Conservation (phyloP, 2,797 vertebrate genomes). For the Neosilurus mollespiculum region DNA sequence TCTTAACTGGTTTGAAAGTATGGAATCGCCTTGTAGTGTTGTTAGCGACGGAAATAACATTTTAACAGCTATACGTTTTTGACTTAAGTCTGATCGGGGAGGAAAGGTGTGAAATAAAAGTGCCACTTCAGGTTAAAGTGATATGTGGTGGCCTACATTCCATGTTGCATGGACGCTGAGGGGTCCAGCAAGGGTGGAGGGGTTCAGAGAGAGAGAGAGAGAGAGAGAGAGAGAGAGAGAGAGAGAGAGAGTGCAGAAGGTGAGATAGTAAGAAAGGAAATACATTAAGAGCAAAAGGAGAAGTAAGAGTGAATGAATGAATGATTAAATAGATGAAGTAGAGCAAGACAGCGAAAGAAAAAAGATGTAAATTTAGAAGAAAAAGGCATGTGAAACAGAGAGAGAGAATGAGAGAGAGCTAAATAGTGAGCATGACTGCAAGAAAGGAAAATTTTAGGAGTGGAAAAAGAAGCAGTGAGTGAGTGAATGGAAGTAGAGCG, state of each 20-base stretch:
- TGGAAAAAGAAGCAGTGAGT: not conserved
- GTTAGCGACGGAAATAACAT: slow-evolving; percentile 13
- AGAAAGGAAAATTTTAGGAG: not conserved
- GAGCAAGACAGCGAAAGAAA: not conserved
- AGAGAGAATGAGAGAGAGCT: not conserved
- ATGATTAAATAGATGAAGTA: not conserved
- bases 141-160: slow-evolving; percentile 42
- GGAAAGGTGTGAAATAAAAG: slow-evolving; percentile 47
- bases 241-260: not conserved
- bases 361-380: not conserved
- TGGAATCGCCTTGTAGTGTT: slow-evolving; percentile 7
- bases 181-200: slow-evolving; percentile 24
- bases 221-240: not conserved
- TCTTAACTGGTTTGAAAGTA: slow-evolving; percentile 2
- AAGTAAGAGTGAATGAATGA: not conserved
- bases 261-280: slow-evolving; percentile 5
- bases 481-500: slow-evolving; percentile 18
- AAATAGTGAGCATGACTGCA: not conserved
- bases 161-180: slow-evolving; percentile 22
- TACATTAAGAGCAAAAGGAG: not conserved
- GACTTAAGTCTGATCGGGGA: slow-evolving; percentile 38
- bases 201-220: not conserved
- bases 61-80: slow-evolving; percentile 20
- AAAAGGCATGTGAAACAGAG: not conserved
- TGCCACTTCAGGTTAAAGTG: slow-evolving; percentile 40